Evolutionary conservation across 2,113 vertebrate genomes (phyloP).

Genomic region (Octodon degus): DNA sequence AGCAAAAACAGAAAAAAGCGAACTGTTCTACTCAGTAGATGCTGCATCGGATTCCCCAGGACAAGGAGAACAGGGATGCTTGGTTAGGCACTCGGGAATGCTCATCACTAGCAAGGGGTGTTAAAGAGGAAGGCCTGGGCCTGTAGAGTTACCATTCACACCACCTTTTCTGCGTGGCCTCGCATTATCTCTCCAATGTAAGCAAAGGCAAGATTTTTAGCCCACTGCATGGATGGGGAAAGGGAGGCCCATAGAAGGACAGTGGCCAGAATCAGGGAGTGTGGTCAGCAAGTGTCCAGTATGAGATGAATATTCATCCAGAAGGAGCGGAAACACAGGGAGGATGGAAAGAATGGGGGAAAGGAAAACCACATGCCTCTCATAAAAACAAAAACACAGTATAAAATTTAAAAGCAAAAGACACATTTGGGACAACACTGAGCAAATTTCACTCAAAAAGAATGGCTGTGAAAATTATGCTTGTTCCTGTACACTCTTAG

Average conservation of each 20-base stretch:
- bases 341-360: not conserved
- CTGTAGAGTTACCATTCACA: not conserved
- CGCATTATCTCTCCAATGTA: not conserved
- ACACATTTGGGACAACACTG: not conserved
- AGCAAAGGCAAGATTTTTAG: not conserved
- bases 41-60: not conserved
- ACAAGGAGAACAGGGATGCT: not conserved
- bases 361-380: not conserved
- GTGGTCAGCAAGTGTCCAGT: not conserved
- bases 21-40: not conserved
- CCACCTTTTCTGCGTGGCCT: not conserved
- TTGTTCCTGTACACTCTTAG: not conserved
- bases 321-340: not conserved
- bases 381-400: not conserved
- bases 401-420: slow-evolving; percentile 36
- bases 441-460: slow-evolving; percentile 4
- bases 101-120: not conserved
- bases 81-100: not conserved
- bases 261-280: not conserved
- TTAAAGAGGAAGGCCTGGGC: not conserved
- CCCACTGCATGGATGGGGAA: not conserved
- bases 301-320: not conserved
- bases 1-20: slow-evolving; percentile 37
- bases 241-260: not conserved
- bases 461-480: not conserved